Base-by-base conservation (phyloP, 2,888 invertebrate species). In the Acanthococcus lagerstroemiae region DNA sequence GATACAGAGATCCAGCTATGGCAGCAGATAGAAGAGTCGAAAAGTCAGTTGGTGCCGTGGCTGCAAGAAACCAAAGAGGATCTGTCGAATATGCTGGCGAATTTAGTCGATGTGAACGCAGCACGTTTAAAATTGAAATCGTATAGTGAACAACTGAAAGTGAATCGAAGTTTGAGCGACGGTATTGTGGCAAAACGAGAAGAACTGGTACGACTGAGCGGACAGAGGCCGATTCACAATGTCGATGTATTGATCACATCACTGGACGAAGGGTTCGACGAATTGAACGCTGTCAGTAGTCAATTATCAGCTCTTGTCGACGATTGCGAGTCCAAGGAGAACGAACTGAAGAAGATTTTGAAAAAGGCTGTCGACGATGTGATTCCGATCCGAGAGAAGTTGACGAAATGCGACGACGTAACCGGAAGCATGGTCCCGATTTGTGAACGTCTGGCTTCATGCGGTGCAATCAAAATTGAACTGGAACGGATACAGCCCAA, bases 1-100 rank as follows among this genome's bases (percentile, higher is more conserved):
- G 95, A 95, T 77, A 88, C 90, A 0, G 92, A 95, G 76, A 81
- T 87, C 0, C 86, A 90, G n/a, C 87, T 94, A 61, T 95, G 94
- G 93, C 87, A 90, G 72, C 92, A 94, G 75, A 87, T 95, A 37
- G 88, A 91, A 71, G 89, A 90, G 67, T 84, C 86, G 0, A 90
- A 90, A 74, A 86, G 87, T 69, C 90, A 90, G 74, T 79, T 95
- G 3, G 77, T 87, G 0, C 82, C 84, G 22, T 95, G 95, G 95
- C 74, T 94, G 5, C 83, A 84, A 67, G 87, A 89, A 74, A 92
- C 89, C 22, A 88, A 88, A 67, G 84, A 86, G 71, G 84, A 84
- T 37, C 78, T 95, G 4, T 83, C 84, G 54, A 84, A 85, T 71
- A 87, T 90, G 25, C 82, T 85, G 60, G 85, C 87, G 69, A 86